Conservation (phyloP, 2,113 vertebrate genomes). For the Copsychus sechellarum region DNA sequence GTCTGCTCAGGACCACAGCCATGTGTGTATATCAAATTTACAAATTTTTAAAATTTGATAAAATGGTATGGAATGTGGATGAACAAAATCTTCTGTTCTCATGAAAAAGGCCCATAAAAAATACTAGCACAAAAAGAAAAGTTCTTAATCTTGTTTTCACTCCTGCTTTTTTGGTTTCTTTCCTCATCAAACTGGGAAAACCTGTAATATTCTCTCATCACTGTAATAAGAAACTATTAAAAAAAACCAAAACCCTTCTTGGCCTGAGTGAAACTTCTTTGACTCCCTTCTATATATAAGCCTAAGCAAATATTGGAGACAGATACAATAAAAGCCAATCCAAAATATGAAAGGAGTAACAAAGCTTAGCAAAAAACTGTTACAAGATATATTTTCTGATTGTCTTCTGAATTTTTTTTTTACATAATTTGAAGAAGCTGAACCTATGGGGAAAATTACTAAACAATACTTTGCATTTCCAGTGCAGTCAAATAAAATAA, state of each 20-base stretch:
- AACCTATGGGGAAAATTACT: not conserved
- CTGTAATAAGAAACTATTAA: not conserved
- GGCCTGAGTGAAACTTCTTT: not conserved
- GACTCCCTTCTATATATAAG: not conserved
- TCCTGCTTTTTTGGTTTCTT: not conserved
- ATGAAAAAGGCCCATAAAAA: not conserved
- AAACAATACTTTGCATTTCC: not conserved
- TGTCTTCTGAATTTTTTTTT: not conserved
- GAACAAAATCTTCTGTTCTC: not conserved
- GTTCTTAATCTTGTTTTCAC: not conserved
- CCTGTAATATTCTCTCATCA: not conserved
- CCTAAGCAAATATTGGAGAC: not conserved
- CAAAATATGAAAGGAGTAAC: not conserved
- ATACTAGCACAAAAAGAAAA: not conserved
- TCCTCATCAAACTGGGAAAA: not conserved
- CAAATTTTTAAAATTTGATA: not conserved
- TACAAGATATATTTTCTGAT: not conserved
- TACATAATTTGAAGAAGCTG: not conserved
- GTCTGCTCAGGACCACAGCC: not conserved
- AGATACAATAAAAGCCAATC: not conserved
- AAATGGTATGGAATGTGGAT: not conserved
- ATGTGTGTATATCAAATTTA: not conserved
- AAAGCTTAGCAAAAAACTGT: not conserved
- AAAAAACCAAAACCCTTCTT: not conserved
- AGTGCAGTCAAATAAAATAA: not conserved